A percentile compares a stretch with the other conserved stretches of the same genome.
These are phyloP conservation scores for Clytia hemisphaerica DNA, from an alignment of 30 jellyfish, hydroid and myxozoan genomes.

Conservation along the genomic window DNA sequence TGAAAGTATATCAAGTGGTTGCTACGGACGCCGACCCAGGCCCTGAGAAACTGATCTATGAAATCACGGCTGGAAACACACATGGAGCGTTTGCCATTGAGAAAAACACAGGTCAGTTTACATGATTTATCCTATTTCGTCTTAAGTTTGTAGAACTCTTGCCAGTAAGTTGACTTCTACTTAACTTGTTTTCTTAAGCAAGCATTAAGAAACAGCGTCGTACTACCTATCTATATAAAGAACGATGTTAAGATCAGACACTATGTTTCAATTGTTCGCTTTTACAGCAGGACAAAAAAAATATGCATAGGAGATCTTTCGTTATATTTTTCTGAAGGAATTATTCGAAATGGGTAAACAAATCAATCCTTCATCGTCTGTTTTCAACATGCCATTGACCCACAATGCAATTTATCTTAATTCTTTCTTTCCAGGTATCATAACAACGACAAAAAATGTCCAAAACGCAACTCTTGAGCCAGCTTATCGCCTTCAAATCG, in stretches of 20 bases:
- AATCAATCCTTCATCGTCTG: neutral
- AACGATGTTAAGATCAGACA: too few relatives aligned
- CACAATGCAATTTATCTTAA: too few relatives aligned
- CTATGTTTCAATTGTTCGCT: too few relatives aligned
- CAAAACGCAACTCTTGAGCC: slow-evolving; percentile 28
- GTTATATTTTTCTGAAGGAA: neutral
- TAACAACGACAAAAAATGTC: slow-evolving; percentile 33
- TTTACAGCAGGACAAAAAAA: too few relatives aligned
- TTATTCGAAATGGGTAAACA: neutral
- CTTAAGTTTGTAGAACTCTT: neutral
- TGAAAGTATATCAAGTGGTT: slow-evolving; percentile 49
- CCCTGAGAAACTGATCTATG: slow-evolving; percentile 61
- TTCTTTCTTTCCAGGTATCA: slow-evolving; percentile 35
- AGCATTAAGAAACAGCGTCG: too few relatives aligned
- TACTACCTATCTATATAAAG: too few relatives aligned
- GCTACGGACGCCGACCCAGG: slow-evolving; percentile 88
- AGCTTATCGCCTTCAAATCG: slow-evolving; percentile 30
- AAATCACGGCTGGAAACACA: slow-evolving; percentile 40
- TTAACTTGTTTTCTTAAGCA: too few relatives aligned
- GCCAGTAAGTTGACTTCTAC: neutral
- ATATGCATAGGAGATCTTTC: too few relatives aligned
- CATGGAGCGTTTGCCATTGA: slow-evolving; percentile 57
- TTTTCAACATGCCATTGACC: neutral
- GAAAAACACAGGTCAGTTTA: slow-evolving; percentile 36
- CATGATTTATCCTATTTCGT: neutral